Conservation (phyloP, 1,140 invertebrate species). For the Diorhabda sublineata region DNA sequence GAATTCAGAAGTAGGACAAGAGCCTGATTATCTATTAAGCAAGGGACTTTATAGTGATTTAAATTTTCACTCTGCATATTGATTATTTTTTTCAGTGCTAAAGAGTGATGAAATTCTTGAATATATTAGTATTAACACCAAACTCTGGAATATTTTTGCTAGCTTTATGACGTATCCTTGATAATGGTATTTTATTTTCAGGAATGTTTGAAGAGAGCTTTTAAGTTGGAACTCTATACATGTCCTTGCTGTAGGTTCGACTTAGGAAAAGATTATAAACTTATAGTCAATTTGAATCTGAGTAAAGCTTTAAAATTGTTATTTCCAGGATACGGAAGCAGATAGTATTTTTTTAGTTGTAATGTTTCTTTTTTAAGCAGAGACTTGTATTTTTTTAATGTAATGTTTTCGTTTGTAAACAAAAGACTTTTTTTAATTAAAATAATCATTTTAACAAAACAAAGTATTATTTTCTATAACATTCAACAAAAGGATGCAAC, state of each 20-base stretch:
- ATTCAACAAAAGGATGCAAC: no score
- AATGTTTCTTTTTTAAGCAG: no score
- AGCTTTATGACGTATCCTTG: conserved; percentile 2
- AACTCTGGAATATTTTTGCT: conserved; percentile 4
- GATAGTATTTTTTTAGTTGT: no score
- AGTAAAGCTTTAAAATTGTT: conserved; percentile 36
- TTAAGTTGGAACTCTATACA: conserved; percentile 58
- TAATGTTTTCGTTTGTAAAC: no score
- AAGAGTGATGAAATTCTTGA: neutral
- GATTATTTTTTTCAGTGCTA: neutral
- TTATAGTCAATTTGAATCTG: conserved; percentile 56
- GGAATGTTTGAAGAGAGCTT: conserved; percentile 65
- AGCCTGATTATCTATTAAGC: neutral
- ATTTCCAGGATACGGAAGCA: conserved; percentile 35
- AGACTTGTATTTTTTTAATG: no score
- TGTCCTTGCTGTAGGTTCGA: conserved; percentile 68
- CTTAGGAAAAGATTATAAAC: conserved; percentile 55
- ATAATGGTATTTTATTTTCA: conserved; percentile 36
- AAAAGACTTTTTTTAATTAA: no score
- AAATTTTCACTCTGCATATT: neutral
- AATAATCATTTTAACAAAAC: no score
- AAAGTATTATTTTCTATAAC: no score
- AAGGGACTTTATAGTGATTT: neutral
- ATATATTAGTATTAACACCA: neutral
- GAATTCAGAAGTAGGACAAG: no score